Evolutionary conservation across 2,888 invertebrate genomes (phyloP).

Genomic region (Cerceris rybyensis): DNA sequence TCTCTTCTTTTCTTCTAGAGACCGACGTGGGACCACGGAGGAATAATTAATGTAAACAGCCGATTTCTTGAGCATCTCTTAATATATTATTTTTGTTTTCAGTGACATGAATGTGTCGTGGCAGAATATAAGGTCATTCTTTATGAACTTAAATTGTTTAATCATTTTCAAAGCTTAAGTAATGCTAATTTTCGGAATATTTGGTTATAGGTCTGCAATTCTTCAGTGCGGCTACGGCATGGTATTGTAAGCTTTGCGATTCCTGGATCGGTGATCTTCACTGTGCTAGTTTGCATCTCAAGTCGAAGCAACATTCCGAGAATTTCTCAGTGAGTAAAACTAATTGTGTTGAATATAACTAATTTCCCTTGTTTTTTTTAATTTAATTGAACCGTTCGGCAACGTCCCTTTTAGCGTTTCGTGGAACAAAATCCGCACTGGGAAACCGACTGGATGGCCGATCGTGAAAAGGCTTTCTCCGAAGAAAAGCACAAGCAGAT

Average conservation of each 20-base stretch:
- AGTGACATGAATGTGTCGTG: slow-evolving; percentile 78
- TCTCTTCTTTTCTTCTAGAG: slow-evolving; percentile 48
- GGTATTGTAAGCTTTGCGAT: slow-evolving; percentile 95
- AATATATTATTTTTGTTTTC: slow-evolving; percentile 76
- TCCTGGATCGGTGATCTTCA: slow-evolving; percentile 94
- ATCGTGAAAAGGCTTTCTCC: slow-evolving; percentile 87
- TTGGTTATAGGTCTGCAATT: slow-evolving; percentile 89
- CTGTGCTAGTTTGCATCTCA: slow-evolving; percentile 93
- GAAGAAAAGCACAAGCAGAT: slow-evolving; percentile 80
- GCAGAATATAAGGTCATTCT: slow-evolving; percentile 81
- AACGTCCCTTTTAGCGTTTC: slow-evolving; percentile 85
- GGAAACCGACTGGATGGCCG: slow-evolving; percentile 93
- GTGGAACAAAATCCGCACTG: slow-evolving; percentile 93
- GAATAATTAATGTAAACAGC: slow-evolving; percentile 60
- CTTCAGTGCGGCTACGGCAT: slow-evolving; percentile 92
- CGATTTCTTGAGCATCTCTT: slow-evolving; percentile 63
- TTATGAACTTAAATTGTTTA: slow-evolving; percentile 77
- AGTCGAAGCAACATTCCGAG: slow-evolving; percentile 90
- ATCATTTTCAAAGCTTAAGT: slow-evolving; percentile 67
- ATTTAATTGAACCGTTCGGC: slow-evolving; percentile 24
- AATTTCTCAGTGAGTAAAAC: slow-evolving; percentile 88
- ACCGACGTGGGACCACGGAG: slow-evolving; percentile 59
- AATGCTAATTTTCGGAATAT: slow-evolving; percentile 67
- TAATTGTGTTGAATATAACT: neutral
- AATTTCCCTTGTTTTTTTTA: neutral